These are phyloP conservation scores for rabbit (Oryctolagus cuniculus) DNA, from an alignment of 2,113 vertebrate genomes.

Conservation along the genomic window mOryCun1.1 NC_091432.1:102971501-102972000, in stretches of 20 bases:
- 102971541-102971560: slow-evolving; percentile 6
- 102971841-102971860: background rate
- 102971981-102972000: background rate
- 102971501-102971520: slow-evolving; percentile 58
- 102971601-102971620: slow-evolving; percentile 38
- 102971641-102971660: background rate
- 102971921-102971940: background rate
- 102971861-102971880: background rate
- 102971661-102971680: slow-evolving; percentile 55
- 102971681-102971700: slow-evolving; percentile 39
- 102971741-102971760: background rate
- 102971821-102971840: background rate
- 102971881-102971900: background rate
- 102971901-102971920: background rate
- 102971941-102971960: background rate
- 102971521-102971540: background rate
- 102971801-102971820: background rate
- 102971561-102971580: slow-evolving; percentile 47
- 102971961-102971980: background rate
- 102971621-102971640: background rate
- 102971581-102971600: slow-evolving; percentile 47
- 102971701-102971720: background rate
- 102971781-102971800: slow-evolving; percentile 5
- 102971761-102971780: slow-evolving; percentile 15
- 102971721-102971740: background rate